A percentile compares a stretch with the other conserved stretches of the same genome.
phyloP scores from a whole-genome alignment of 2,888 invertebrate genomes.

The Stictocephala bisonia region DNA sequence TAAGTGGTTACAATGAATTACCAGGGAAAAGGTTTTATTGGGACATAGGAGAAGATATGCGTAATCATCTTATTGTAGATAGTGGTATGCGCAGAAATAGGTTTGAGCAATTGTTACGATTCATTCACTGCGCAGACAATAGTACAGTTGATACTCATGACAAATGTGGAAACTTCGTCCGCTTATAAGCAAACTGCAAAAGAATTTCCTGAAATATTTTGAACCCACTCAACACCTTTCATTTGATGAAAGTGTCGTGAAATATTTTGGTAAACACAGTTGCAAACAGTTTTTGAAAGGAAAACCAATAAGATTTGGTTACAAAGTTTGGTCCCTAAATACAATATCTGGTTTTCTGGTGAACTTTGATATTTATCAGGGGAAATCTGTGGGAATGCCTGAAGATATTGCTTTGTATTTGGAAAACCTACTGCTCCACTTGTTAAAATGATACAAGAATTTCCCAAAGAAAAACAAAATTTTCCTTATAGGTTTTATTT shows the following conservation, averaged over 20 bases:
- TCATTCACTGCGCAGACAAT: constrained; percentile 53
- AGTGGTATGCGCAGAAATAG: constrained; percentile 53
- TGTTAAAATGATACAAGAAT: constrained; percentile 52
- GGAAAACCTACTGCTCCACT: constrained; percentile 17
- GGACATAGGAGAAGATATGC: constrained; percentile 49
- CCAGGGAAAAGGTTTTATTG: constrained; percentile 52
- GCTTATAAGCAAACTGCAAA: constrained; percentile 46
- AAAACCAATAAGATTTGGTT: constrained; percentile 62
- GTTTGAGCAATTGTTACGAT: constrained; percentile 52
- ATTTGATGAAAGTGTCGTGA: constrained; percentile 61
- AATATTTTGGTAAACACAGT: constrained; percentile 61
- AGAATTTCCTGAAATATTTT: constrained; percentile 47
- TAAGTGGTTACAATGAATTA: constrained; percentile 52
- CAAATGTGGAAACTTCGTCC: constrained; percentile 53
- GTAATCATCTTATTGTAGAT: constrained; percentile 49
- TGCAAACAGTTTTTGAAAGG: constrained; percentile 61
- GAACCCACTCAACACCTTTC: constrained; percentile 54
- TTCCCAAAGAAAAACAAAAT: constrained; percentile 48
- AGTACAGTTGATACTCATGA: constrained; percentile 44
- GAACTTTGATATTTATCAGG: constrained; percentile 61
- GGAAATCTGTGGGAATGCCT: constrained; percentile 52
- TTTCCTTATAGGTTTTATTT: constrained; percentile 56
- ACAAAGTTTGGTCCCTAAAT: constrained; percentile 61
- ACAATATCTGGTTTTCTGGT: constrained; percentile 59
- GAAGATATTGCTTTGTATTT: too few species aligned